Percentiles rank a stretch among this genome's conserved stretches.
These are phyloP conservation scores for Echinops telfairi DNA, from an alignment of 2,113 vertebrate species.

Conservation along the genomic window DNA sequence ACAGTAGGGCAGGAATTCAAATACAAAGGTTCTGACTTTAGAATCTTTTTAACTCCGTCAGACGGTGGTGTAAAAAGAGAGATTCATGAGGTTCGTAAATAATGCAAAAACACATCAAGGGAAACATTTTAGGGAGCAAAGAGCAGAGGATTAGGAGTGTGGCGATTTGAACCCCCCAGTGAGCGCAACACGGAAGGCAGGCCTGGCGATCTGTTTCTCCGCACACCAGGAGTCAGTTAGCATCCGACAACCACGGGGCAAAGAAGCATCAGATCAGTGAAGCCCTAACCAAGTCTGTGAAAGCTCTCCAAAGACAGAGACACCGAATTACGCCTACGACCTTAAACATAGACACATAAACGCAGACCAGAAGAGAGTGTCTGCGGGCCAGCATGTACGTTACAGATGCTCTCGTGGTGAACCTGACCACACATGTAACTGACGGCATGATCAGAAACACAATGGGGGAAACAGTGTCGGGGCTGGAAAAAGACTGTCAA, in stretches of 20 bases:
- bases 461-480: background rate
- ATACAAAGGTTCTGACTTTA: background rate
- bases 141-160: background rate
- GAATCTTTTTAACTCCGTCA: no score
- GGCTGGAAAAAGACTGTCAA: background rate
- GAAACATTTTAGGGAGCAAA: background rate
- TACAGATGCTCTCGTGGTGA: background rate
- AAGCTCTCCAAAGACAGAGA: background rate
- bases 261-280: background rate
- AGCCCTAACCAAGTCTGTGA: background rate
- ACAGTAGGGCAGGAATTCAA: background rate
- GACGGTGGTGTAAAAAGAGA: background rate
- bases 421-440: background rate
- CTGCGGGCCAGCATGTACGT: no score
- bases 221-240: background rate
- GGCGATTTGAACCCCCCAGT: background rate
- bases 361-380: no score
- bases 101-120: background rate
- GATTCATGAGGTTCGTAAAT: background rate
- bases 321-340: background rate
- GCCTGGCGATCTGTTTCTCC: no score
- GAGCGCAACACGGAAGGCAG: no score
- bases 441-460: background rate
- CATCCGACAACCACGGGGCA: background rate
- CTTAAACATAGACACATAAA: background rate